Percentiles rank a stretch among this genome's conserved stretches.
Evolutionary conservation across 2,113 vertebrate genomes (phyloP).

Genomic region (Mus musculus): GRCm39 chr19:24465001-24465500

Average conservation of each 20-base stretch:
- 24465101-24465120: background rate
- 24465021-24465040: background rate
- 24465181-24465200: constrained; percentile 47
- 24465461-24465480: too few species aligned
- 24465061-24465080: constrained; percentile 37
- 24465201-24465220: background rate
- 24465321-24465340: too few species aligned
- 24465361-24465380: too few species aligned
- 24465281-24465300: background rate
- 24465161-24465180: constrained; percentile 46
- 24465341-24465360: too few species aligned
- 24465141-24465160: background rate
- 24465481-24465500: too few species aligned
- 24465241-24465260: background rate
- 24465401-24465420: too few species aligned
- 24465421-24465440: too few species aligned
- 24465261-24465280: background rate
- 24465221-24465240: constrained; percentile 32
- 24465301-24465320: background rate
- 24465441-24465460: too few species aligned
- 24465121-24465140: background rate
- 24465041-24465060: background rate
- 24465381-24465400: too few species aligned
- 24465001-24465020: background rate
- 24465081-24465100: background rate